Percentiles rank a stretch among this genome's conserved stretches.
These are phyloP conservation scores for Miltochrista miniata DNA, from an alignment of 2,888 invertebrate genomes.

Conservation along the genomic window DNA sequence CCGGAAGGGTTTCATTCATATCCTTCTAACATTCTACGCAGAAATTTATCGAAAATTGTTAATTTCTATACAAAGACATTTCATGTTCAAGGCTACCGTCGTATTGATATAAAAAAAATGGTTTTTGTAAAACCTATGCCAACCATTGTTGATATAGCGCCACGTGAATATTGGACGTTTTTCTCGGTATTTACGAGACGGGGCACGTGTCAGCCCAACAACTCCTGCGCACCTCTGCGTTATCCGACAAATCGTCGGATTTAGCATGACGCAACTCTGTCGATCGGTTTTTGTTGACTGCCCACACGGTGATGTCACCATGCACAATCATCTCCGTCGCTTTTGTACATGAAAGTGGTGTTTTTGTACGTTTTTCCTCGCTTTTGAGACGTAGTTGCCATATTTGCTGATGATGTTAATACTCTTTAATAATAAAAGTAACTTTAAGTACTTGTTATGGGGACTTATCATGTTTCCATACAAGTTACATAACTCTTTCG, in stretches of 20 bases:
- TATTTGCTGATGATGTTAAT: neutral
- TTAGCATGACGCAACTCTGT: slow-evolving; percentile 53
- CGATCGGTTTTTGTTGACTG: slow-evolving; percentile 55
- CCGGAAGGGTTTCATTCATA: too few relatives aligned
- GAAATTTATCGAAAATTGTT: too few relatives aligned
- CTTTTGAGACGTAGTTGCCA: neutral
- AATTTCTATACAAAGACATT: too few relatives aligned
- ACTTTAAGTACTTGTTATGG: too few relatives aligned
- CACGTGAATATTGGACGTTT: slow-evolving; percentile 5
- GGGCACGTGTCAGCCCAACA: slow-evolving; percentile 42
- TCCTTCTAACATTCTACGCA: too few relatives aligned
- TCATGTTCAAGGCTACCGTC: too few relatives aligned
- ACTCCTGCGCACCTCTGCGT: slow-evolving; percentile 34
- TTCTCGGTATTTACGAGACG: slow-evolving; percentile 39
- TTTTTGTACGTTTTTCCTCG: slow-evolving; percentile 20
- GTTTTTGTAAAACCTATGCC: neutral
- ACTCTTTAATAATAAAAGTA: too few relatives aligned
- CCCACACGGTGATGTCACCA: slow-evolving; percentile 65
- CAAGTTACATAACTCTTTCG: too few relatives aligned
- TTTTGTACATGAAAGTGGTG: slow-evolving; percentile 30
- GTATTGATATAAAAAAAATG: neutral
- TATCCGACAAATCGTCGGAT: slow-evolving; percentile 42
- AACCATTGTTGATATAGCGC: slow-evolving; percentile 6
- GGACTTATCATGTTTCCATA: too few relatives aligned
- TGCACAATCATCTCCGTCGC: slow-evolving; percentile 39